Evolutionary conservation across 2,113 vertebrate species (phyloP).

Genomic region (Mola mola): DNA sequence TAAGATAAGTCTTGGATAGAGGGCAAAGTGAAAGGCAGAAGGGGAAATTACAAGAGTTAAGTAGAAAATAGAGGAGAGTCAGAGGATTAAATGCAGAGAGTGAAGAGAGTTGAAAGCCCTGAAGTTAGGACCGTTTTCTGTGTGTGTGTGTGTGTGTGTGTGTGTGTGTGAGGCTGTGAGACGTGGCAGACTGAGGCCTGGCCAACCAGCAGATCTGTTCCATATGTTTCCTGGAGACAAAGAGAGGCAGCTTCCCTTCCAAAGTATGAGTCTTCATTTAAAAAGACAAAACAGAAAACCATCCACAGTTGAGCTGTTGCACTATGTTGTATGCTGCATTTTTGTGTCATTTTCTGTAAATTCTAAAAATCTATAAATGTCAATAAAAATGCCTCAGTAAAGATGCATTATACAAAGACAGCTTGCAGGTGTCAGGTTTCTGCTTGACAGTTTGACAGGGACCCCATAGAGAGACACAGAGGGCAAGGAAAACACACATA

Average conservation of each 20-base stretch:
- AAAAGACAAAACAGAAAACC: conserved; percentile 47
- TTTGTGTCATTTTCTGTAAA: conserved; percentile 4
- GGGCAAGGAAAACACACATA: conserved; percentile 36
- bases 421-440: conserved; percentile 47
- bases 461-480: conserved; percentile 23
- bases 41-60: not conserved
- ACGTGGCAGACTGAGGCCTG: conserved; percentile 88
- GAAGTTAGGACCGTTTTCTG: conserved; percentile 33
- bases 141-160: conserved; percentile 14
- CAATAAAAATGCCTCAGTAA: conserved; percentile 46
- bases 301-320: not conserved
- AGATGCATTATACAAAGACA: conserved; percentile 11
- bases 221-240: conserved; percentile 91
- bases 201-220: conserved; percentile 90
- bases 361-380: too few species aligned
- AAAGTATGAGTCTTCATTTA: conserved; percentile 71
- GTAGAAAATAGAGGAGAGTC: not conserved
- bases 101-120: conserved; percentile 38
- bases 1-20: not conserved
- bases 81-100: conserved; percentile 22
- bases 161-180: conserved; percentile 76
- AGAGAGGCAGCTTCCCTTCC: conserved; percentile 60
- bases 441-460: conserved; percentile 27
- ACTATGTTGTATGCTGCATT: not conserved
- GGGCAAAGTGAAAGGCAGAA: not conserved